phyloP scores from a whole-genome alignment of 2,888 invertebrate species.

The Brachycybe producta region DNA sequence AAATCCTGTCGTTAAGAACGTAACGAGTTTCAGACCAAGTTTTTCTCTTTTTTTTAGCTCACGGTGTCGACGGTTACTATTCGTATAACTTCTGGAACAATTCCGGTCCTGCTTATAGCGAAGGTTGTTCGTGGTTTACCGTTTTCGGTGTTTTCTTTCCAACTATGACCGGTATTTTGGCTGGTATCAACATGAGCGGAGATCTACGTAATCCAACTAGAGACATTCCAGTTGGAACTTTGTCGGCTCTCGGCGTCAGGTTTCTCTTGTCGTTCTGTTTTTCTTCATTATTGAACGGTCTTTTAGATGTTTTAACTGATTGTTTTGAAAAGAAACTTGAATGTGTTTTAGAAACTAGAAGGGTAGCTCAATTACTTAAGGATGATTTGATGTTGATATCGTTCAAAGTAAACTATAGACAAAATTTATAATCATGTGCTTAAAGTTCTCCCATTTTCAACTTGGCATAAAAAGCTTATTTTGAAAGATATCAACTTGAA shows the following conservation, averaged over 20 bases:
- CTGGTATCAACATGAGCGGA: conserved; percentile 98
- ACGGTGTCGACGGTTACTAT: conserved; percentile 15
- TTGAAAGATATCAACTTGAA: no score
- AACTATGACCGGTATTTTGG: conserved; percentile 88
- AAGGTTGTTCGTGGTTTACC: conserved; percentile 81
- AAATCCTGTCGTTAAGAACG: no score
- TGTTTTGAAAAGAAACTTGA: no score
- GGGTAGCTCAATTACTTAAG: no score
- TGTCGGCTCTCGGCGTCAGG: conserved; percentile 85
- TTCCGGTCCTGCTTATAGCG: conserved; percentile 61
- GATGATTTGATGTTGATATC: no score
- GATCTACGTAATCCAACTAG: conserved; percentile 80
- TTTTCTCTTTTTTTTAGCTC: conserved; percentile 17
- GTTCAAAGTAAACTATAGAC: no score
- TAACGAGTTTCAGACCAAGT: no score
- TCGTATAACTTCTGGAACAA: conserved; percentile 63
- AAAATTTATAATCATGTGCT: no score
- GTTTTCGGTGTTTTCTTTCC: conserved; percentile 97
- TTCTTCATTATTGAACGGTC: no score
- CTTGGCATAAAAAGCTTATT: no score
- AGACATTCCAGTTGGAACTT: conserved; percentile 86
- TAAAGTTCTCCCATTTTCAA: not conserved
- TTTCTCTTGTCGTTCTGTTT: conserved; percentile 34
- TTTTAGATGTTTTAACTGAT: not conserved
- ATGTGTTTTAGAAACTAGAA: no score